Conservation (phyloP, 2,888 invertebrate genomes). For the Mimachlamys varia region DNA sequence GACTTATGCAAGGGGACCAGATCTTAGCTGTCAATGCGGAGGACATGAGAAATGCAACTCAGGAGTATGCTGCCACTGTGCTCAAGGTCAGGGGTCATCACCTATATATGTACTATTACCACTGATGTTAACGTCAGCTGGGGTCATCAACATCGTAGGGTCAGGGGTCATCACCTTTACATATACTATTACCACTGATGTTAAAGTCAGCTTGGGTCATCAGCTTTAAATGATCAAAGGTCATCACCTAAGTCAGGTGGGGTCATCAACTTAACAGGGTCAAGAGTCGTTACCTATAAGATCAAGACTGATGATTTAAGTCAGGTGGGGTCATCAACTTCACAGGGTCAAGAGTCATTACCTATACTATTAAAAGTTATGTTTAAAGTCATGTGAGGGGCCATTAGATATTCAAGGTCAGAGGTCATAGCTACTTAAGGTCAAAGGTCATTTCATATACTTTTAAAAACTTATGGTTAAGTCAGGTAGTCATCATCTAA, state of each 20-base stretch:
- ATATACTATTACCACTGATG: no score
- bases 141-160: constrained; percentile 83
- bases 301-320: constrained; percentile 59
- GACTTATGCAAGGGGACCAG: constrained; percentile 95
- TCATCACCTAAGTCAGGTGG: not conserved
- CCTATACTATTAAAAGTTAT: no score
- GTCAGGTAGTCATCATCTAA: no score
- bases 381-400: constrained; percentile 67
- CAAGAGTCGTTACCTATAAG: constrained; percentile 34
- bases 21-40: constrained; percentile 94
- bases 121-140: no score
- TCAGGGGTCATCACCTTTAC: constrained; percentile 55
- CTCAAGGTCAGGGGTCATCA: constrained; percentile 85
- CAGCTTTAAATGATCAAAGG: constrained; percentile 83
- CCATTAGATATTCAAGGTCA: constrained; percentile 83
- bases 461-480: no score
- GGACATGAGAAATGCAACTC: constrained; percentile 84
- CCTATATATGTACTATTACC: not conserved
- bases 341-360: constrained; percentile 83
- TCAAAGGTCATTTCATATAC: not conserved
- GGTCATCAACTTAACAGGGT: constrained; percentile 83
- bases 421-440: no score
- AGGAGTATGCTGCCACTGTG: constrained; percentile 93
- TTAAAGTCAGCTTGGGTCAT: not conserved
- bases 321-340: constrained; percentile 56